Evolutionary conservation across 2,113 vertebrate species (phyloP).

Genomic region (Ginglymostoma cirratum): DNA sequence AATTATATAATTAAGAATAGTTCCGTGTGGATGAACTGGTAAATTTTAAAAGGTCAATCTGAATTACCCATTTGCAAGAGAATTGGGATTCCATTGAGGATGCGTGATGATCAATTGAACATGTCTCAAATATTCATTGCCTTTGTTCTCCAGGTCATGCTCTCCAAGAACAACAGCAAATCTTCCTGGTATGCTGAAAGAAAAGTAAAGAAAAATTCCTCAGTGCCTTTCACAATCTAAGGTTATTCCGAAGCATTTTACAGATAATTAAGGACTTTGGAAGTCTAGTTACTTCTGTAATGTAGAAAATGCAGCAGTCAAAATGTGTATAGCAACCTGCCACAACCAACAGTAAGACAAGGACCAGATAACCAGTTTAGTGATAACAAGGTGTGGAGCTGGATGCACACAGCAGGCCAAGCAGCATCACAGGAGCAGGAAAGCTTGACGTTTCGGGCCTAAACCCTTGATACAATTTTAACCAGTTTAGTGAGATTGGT

Average conservation of each 20-base stretch:
- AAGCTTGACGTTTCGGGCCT: too few species aligned
- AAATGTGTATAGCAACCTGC: too few species aligned
- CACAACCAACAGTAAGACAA: not conserved
- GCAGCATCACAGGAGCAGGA: too few species aligned
- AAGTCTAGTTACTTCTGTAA: not conserved
- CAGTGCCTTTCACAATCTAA: not conserved
- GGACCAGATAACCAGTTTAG: not conserved
- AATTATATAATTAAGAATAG: not conserved
- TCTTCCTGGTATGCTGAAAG: slow-evolving; percentile 12
- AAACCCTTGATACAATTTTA: too few species aligned
- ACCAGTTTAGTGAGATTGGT: not conserved
- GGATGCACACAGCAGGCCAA: too few species aligned
- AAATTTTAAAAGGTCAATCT: not conserved
- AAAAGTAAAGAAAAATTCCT: not conserved
- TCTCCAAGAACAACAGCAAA: not conserved
- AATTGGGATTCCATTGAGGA: not conserved
- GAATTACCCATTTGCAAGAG: not conserved
- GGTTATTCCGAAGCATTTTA: not conserved
- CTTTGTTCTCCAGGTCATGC: not conserved
- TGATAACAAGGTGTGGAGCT: too few species aligned
- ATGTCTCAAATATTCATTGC: slow-evolving; percentile 25
- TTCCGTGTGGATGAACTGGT: not conserved
- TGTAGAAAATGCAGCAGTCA: not conserved
- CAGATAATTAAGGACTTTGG: not conserved
- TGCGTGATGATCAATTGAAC: not conserved